Evolutionary conservation across 92 coral and sea anemone genomes (phyloP).

Genomic region (Palythoa grandis): DNA sequence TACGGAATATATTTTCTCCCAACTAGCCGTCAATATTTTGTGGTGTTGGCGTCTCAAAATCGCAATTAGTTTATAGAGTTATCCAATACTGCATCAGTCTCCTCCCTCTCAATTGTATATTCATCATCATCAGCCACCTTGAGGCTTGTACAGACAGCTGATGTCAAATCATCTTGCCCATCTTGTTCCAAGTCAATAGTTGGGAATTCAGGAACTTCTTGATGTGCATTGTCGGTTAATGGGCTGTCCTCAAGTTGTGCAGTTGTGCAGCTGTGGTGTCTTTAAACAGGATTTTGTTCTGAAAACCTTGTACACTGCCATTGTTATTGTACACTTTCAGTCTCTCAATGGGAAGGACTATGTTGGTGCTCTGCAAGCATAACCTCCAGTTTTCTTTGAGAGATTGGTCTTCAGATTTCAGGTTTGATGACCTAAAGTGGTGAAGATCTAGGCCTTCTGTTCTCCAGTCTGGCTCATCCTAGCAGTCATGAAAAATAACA

Average conservation of each 20-base stretch:
- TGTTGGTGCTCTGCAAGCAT: background rate
- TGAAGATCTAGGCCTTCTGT: background rate
- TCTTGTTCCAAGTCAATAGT: background rate
- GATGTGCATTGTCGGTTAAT: background rate
- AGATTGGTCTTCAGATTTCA: conserved; percentile 15
- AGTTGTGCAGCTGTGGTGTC: background rate
- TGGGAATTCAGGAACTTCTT: background rate
- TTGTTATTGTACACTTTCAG: background rate
- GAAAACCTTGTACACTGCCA: background rate
- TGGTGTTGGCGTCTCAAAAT: no score
- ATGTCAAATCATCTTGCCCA: background rate
- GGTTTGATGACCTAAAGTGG: conserved; percentile 12
- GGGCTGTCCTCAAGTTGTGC: background rate
- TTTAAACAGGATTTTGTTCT: background rate
- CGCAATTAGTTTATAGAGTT: no score
- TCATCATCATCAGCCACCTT: conserved; percentile 11
- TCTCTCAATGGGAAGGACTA: background rate
- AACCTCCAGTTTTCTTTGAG: background rate
- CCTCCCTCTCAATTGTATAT: conserved; percentile 15
- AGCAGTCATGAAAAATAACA: background rate
- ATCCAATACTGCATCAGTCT: background rate
- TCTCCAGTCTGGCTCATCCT: background rate
- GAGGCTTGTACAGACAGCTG: conserved; percentile 9
- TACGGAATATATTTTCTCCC: no score
- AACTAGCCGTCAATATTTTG: no score